Base-by-base conservation (phyloP, 2,888 invertebrate species). In the Diaphora mendica region DNA sequence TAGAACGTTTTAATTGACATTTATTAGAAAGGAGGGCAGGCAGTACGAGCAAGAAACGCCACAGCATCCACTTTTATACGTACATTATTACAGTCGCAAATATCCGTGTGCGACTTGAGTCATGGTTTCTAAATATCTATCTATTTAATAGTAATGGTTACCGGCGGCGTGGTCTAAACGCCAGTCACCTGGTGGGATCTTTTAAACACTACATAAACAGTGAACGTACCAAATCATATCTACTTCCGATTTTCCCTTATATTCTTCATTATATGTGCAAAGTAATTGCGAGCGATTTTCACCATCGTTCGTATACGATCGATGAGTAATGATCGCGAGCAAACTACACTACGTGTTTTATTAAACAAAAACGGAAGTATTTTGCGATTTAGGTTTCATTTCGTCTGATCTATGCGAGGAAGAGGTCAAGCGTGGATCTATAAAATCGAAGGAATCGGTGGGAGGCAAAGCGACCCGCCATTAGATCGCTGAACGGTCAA, bases 31-130 rank as follows among this genome's bases (percentile, higher is more conserved):
- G 89, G 90, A 88, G 85, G 88, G 91, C 93, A 90, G 92, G 89
- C 93, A 90, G 90, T 91, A 94, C 94, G 93, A 89, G 85, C 82
- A 81, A 84, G 84, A 87, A 90, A 91, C 94, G 94, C 89, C 93
- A 94, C 94, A 90, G 94, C 95, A 95, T 94, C 95, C 95, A 95
- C 94, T 93, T 93, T 90, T 90, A 93, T 90, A 92, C 90, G 91
- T 92, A 93, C 89, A 86, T 88, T 89, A 89, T 89, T 91, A 90
- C 92, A 92, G 93, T 93, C 92, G 84, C 82, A 76, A 78, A 77
- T 87, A 88, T 86, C 85, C 86, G 83, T 84, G 85, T 84, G 89
- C 88, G 92, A 92, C 92, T 91, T 90, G 88, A 89, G 86, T 91
- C 89, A 87, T 89, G 88, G 88, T 90, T 91, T 89, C 87, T 89